Base-by-base conservation (phyloP, 2,797 vertebrate genomes). In the Scolopax bukidnonensis region DNA sequence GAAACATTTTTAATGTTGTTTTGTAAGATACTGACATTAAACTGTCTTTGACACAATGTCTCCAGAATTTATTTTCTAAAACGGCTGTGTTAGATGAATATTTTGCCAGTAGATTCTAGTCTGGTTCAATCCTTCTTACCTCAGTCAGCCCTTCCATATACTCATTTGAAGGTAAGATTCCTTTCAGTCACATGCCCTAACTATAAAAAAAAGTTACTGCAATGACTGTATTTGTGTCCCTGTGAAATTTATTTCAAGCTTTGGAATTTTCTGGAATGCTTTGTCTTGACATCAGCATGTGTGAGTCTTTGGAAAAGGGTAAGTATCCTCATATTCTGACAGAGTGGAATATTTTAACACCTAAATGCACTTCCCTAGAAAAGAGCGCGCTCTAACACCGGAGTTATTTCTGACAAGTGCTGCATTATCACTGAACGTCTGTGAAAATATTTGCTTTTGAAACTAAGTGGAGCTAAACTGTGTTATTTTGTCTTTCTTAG, bases 21-120 rank as follows among this genome's bases (percentile, higher is more conserved):
- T 96, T 96, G 74, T 93, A 95, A 88, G 28, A 84, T 57, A 24
- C 45, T 57, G 70, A 10, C 56, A 97, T 96, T 97, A 97, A 97
- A 97, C 6, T 5, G 6, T 84, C 51, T 96, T 95, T 96, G 48
- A 76, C 40, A 87, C 6, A 2, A n/a, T 28, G 85, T 82, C 83
- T 97, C 94, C 87, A 91, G 80, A 60, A 74, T 87, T 93, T 87
- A 11, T 96, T 94, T 91, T 67, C 48, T 70, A 23, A 30, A 75
- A 88, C 59, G 24, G 8, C 45, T 84, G 16, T 73, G 28, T 69
- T 25, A 88, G 82, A 78, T 86, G 24, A 48, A 16, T 93, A 91
- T 51, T 82, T 92, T 73, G 11, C 40, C 27, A 87, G 80, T 57
- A 90, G 89, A 65, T 86, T 80, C 43, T 78, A 68, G 57, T 78